phyloP scores from a whole-genome alignment of 1,140 invertebrate genomes.

The Zaprionus taronus region DNA sequence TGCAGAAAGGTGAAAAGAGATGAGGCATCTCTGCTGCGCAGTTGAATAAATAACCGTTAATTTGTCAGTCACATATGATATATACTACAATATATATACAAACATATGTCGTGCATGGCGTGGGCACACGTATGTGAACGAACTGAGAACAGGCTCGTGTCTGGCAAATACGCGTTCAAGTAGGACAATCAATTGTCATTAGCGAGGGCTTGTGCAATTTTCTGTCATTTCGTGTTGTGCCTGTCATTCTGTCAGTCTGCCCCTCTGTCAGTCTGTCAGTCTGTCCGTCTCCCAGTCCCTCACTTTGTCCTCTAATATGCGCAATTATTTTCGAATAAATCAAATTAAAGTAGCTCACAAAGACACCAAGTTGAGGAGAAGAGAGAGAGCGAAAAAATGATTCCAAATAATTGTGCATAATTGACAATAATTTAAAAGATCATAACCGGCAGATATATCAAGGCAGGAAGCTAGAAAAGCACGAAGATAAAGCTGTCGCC shows the following conservation, averaged over 20 bases:
- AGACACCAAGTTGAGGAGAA: not conserved
- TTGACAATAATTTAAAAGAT: conserved; percentile 49
- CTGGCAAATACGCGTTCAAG: conserved; percentile 13
- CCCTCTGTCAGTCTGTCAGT: conserved; percentile 5
- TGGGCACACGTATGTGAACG: conserved; percentile 5
- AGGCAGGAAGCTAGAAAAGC: conserved; percentile 17
- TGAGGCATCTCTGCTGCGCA: not conserved
- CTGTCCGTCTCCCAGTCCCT: conserved; percentile 5
- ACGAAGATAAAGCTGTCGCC: conserved; percentile 70
- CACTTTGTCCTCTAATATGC: conserved; percentile 32
- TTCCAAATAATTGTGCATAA: conserved; percentile 40
- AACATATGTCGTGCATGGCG: not conserved
- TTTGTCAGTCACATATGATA: not conserved
- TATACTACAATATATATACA: too few species aligned
- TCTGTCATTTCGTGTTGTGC: conserved; percentile 27
- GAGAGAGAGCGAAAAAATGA: conserved; percentile 5
- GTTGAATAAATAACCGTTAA: conserved; percentile 8
- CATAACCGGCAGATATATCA: conserved; percentile 34
- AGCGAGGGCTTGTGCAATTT: conserved; percentile 33
- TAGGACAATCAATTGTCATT: conserved; percentile 34
- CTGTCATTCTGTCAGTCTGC: conserved; percentile 31
- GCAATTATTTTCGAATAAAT: conserved; percentile 56
- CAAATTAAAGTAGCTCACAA: conserved; percentile 38
- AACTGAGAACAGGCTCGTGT: conserved; percentile 2
- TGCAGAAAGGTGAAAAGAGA: not conserved